A percentile compares a stretch with the other conserved stretches of the same genome.
phyloP scores from a whole-genome alignment of 2,797 vertebrate genomes.

The Pteropus rufus region DNA sequence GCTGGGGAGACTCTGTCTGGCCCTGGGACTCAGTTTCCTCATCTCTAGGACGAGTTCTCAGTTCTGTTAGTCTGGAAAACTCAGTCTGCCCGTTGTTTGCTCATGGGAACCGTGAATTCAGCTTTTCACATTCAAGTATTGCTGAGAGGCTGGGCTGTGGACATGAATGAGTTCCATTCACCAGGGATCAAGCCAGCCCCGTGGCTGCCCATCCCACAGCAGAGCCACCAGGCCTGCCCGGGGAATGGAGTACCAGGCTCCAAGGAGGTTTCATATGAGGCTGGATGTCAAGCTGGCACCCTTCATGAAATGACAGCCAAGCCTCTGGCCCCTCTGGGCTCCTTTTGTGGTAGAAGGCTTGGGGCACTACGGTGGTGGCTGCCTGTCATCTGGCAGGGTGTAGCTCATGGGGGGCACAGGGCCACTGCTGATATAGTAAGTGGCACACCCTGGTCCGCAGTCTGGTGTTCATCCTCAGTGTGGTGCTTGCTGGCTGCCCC shows the following conservation, averaged over 20 bases:
- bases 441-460: rapidly evolving
- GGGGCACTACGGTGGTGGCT: background rate
- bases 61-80: background rate
- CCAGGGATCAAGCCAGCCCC: background rate
- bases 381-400: background rate
- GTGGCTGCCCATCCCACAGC: background rate
- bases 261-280: background rate
- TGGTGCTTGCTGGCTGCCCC: too few species aligned
- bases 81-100: background rate
- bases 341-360: background rate
- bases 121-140: background rate
- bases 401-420: background rate
- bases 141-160: background rate
- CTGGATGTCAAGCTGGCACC: background rate
- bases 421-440: background rate
- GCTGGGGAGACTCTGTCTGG: too few species aligned
- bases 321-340: background rate
- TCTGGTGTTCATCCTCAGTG: background rate
- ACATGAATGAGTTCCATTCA: slow-evolving; percentile 42
- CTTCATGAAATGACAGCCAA: background rate
- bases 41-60: background rate
- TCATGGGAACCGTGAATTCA: background rate
- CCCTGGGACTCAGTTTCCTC: background rate
- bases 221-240: background rate
- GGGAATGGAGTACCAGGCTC: slow-evolving; percentile 20